Evolutionary conservation across 2,113 vertebrate genomes (phyloP).

Genomic region (Eretmochelys imbricata): DNA sequence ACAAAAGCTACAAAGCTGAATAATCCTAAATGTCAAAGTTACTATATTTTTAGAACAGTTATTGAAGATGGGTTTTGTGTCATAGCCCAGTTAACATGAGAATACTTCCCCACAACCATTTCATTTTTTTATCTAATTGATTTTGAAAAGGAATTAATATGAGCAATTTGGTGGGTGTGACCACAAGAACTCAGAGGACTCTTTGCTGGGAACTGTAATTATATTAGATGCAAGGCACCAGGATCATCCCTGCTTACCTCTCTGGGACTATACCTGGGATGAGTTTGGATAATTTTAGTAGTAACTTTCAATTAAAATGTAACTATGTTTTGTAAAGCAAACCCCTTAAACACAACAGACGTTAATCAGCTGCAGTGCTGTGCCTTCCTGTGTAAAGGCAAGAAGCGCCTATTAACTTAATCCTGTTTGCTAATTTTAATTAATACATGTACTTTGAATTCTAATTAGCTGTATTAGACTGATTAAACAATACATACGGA

Average conservation of each 20-base stretch:
- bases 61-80: background rate
- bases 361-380: conserved; percentile 40
- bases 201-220: background rate
- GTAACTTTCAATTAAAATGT: conserved; percentile 50
- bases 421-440: conserved; percentile 63
- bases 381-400: conserved; percentile 8
- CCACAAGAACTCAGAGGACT: background rate
- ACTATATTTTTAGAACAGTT: background rate
- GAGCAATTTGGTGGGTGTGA: background rate
- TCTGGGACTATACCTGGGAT: background rate
- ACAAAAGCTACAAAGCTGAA: background rate
- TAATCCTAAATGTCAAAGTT: fast-evolving
- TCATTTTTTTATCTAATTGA: background rate
- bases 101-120: background rate
- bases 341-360: conserved; percentile 20
- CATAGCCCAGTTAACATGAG: background rate
- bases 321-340: conserved; percentile 26
- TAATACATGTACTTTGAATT: conserved; percentile 32
- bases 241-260: background rate
- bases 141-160: conserved; percentile 3
- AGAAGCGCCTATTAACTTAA: conserved; percentile 59
- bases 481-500: background rate
- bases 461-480: conserved; percentile 33
- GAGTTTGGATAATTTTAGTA: conserved; percentile 19
- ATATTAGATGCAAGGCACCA: conserved; percentile 27